Evolutionary conservation across 2,113 vertebrate species (phyloP), one percentile per base, ranked within the genome.

Genomic region (Neodontobutis hainanensis): DNA sequence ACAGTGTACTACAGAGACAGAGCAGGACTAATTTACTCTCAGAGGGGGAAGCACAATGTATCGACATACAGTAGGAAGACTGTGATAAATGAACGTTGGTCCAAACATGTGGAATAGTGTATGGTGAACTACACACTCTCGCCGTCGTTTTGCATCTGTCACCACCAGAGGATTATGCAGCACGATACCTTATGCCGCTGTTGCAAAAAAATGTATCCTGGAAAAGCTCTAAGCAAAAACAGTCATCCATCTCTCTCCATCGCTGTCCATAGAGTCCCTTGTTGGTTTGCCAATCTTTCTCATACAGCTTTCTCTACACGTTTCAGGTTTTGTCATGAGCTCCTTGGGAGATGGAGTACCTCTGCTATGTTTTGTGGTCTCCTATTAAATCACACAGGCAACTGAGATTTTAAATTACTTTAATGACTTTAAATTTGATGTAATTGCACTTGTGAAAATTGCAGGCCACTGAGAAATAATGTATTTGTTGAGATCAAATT

Each of bases 111-210:
- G 66, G n/a, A n/a, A n/a, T n/a, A n/a, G n/a, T n/a, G n/a, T 47
- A 58, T 38, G 12, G 45, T 43, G 45, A 43, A 10, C 38, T 51
- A 16, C 59, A 15, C 77, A 65, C 48, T 64, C 75, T 45, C 40
- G 71, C 77, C 65, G 62, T 81, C 73, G 49, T 44, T 65, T 60
- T 73, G 56, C 19, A 61, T 88, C 87, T 83, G 74, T 90, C 86
- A 88, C 67, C 83, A 79, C 84, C 43, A 51, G 72, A 75, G 75
- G 86, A 90, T 88, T 90, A 88, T 70, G 75, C 81, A 74, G 77
- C 55, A 9, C 69, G 87, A 90, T 80, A 86, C 83, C 83, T 81
- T 82, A 82, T 76, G 86, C 81, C 71, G 38, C 81, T 69, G 75
- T 78, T 64, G 61, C 80, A 81, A 70, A 62, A 77, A 77, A 71